A percentile compares a stretch with the other conserved stretches of the same genome.
These are phyloP conservation scores for Hirundo rustica DNA, from an alignment of 2,797 vertebrate species.

Conservation along the genomic window DNA sequence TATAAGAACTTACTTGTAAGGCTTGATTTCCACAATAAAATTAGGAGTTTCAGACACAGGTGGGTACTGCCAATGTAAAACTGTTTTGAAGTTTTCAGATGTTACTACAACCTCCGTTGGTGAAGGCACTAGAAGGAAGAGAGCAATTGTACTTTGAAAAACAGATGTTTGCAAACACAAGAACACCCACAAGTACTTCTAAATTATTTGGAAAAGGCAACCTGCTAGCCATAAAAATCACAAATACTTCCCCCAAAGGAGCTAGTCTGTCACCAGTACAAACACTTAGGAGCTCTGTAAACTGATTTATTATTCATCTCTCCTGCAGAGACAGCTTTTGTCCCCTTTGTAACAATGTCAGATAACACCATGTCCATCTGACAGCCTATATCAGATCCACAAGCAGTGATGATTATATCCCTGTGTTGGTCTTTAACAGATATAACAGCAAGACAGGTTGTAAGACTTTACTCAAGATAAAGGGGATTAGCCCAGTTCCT, in stretches of 20 bases:
- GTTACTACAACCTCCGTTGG: constrained; percentile 46
- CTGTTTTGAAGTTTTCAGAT: constrained; percentile 66
- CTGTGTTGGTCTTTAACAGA: not conserved
- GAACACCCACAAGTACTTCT: not conserved
- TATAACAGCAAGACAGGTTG: not conserved
- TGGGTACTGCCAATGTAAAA: constrained; percentile 69
- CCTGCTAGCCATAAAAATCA: not conserved
- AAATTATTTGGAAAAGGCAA: not conserved
- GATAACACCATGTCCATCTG: not conserved
- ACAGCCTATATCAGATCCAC: not conserved
- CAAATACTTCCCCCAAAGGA: not conserved
- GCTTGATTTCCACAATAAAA: constrained; percentile 68
- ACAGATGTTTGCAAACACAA: not conserved
- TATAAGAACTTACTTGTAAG: constrained; percentile 67
- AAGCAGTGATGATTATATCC: not conserved
- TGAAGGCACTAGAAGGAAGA: constrained; percentile 64
- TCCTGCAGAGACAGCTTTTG: not conserved
- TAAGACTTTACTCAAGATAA: not conserved
- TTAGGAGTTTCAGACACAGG: not conserved
- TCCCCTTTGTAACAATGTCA: not conserved
- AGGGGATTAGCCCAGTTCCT: not conserved
- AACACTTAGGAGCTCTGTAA: not conserved
- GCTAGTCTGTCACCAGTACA: not conserved
- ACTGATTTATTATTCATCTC: not conserved
- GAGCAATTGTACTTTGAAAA: not conserved